Conservation (phyloP, 2,113 vertebrate genomes). For the Erinaceus europaeus region DNA sequence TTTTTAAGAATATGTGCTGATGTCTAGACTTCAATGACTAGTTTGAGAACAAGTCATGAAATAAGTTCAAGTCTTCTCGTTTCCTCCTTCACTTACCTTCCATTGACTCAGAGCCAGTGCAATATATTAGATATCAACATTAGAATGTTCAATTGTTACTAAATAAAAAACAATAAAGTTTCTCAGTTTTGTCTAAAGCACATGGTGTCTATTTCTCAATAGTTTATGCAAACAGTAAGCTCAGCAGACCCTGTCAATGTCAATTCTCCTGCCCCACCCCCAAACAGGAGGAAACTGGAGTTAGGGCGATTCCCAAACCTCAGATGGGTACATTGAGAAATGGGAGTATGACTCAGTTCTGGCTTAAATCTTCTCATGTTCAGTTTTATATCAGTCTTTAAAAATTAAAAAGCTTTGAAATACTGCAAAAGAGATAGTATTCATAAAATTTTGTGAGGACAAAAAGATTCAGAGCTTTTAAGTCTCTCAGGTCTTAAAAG, state of each 20-base stretch:
- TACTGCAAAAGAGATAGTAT: background rate
- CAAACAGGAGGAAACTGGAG: background rate
- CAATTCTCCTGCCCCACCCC: accelerated
- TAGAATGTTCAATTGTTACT: background rate
- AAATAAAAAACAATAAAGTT: background rate
- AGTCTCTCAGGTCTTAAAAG: background rate
- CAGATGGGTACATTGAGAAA: background rate
- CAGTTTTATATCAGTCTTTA: background rate
- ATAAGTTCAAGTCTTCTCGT: background rate
- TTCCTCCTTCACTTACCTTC: background rate
- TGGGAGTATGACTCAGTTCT: background rate
- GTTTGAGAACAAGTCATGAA: background rate
- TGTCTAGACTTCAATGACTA: background rate
- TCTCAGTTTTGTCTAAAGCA: background rate
- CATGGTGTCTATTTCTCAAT: background rate
- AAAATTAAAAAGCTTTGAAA: background rate
- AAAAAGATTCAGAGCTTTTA: background rate
- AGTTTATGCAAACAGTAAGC: background rate
- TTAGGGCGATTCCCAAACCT: background rate
- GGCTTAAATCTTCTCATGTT: background rate
- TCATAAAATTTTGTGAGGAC: background rate
- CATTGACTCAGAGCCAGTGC: background rate
- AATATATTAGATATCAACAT: background rate
- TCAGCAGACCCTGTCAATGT: background rate
- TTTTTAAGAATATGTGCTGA: background rate